Percentiles rank a stretch among this genome's conserved stretches.
phyloP scores from a whole-genome alignment of 2,888 invertebrate species.

The Tiphia femorata region DNA sequence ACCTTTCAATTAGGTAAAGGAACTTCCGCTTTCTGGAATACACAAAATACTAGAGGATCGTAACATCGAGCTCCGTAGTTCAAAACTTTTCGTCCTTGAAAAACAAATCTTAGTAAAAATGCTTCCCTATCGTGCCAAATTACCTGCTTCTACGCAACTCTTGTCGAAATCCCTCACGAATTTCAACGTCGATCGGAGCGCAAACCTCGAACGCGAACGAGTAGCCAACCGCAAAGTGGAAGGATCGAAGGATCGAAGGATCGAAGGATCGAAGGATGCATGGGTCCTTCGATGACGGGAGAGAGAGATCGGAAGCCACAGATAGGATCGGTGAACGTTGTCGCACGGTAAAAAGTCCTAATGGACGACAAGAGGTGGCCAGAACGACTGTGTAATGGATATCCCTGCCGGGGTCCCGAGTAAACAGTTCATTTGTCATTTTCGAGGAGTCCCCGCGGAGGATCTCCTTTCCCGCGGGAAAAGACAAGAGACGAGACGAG shows the following conservation, averaged over 20 bases:
- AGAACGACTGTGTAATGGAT: constrained; percentile 51
- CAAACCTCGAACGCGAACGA: background rate
- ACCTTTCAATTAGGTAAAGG: too few species aligned
- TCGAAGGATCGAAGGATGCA: constrained; percentile 1
- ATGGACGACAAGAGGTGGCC: constrained; percentile 49
- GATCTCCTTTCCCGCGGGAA: constrained; percentile 8
- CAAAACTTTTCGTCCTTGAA: too few species aligned
- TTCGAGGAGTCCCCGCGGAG: constrained; percentile 11
- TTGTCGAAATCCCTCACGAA: too few species aligned
- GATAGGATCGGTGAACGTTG: constrained; percentile 41
- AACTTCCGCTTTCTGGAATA: too few species aligned
- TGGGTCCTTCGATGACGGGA: background rate
- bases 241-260: background rate
- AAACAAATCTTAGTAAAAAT: too few species aligned
- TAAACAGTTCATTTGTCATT: constrained; percentile 64
- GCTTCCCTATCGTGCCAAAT: too few species aligned
- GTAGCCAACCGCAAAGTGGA: background rate
- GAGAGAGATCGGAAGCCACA: constrained; percentile 44
- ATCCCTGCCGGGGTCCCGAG: constrained; percentile 42
- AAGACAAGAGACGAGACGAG: constrained; percentile 10
- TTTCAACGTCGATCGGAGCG: too few species aligned
- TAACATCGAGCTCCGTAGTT: too few species aligned
- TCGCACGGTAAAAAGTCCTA: constrained; percentile 50
- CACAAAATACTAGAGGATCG: too few species aligned
- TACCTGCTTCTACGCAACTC: too few species aligned